Percentiles rank a stretch among this genome's conserved stretches.
Conservation (phyloP, 2,797 vertebrate genomes). For the Pangasius sanitwongsei region DNA sequence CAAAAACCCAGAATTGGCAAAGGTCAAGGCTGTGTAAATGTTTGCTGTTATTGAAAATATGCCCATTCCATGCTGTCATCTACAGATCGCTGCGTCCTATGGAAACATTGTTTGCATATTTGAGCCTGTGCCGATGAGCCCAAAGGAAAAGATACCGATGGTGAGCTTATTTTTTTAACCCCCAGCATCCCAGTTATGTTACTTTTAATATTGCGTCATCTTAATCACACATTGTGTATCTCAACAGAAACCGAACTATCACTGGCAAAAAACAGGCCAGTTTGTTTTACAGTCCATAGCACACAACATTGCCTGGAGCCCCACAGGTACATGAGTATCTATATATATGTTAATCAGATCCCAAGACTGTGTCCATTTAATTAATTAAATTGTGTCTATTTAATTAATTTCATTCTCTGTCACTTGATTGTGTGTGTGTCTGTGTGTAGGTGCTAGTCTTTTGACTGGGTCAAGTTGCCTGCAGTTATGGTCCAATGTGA, state of each 20-base stretch:
- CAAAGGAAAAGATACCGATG: slow-evolving; percentile 73
- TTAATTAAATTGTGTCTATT: neutral
- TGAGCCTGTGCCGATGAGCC: slow-evolving; percentile 85
- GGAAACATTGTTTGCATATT: slow-evolving; percentile 91
- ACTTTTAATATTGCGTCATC: slow-evolving; percentile 15
- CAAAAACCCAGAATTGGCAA: too few relatives aligned
- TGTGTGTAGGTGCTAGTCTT: slow-evolving; percentile 76
- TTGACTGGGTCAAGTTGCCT: slow-evolving; percentile 88
- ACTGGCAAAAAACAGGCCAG: slow-evolving; percentile 95
- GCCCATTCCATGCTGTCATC: neutral
- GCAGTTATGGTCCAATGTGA: slow-evolving; percentile 87
- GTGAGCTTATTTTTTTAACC: slow-evolving; percentile 74
- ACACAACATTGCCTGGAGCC: slow-evolving; percentile 93
- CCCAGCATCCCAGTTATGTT: neutral
- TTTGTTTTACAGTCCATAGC: slow-evolving; percentile 85
- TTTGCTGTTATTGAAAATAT: too few relatives aligned
- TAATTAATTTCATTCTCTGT: neutral
- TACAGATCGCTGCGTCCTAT: slow-evolving; percentile 96
- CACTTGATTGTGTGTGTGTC: slow-evolving; percentile 48
- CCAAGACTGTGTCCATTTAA: neutral
- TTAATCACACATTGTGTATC: neutral
- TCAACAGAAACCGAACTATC: slow-evolving; percentile 81
- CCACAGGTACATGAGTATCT: slow-evolving; percentile 79
- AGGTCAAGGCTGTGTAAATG: neutral
- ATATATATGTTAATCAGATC: neutral